Evolutionary conservation across 2,888 invertebrate species (phyloP).

Genomic region (Acleris sparsana): DNA sequence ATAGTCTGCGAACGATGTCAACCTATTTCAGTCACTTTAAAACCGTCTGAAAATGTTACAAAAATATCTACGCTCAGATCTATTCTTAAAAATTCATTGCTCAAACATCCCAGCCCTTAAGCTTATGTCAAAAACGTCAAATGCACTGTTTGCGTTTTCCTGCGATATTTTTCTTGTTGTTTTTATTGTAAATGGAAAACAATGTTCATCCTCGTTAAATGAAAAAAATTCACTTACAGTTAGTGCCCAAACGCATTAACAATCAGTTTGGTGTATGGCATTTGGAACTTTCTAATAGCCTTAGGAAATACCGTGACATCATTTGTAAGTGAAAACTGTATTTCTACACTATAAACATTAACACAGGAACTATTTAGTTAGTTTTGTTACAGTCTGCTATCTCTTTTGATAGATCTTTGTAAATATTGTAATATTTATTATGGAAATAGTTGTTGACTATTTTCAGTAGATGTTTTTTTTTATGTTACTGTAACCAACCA

Average conservation of each 20-base stretch:
- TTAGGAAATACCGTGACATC: slow-evolving; percentile 34
- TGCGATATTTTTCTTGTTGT: slow-evolving; percentile 29
- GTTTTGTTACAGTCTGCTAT: no score
- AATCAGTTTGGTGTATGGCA: slow-evolving; percentile 9
- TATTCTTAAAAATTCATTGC: no score
- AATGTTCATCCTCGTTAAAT: slow-evolving; percentile 5
- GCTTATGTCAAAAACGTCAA: slow-evolving; percentile 25
- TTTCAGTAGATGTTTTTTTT: not conserved
- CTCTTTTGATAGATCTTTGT: no score
- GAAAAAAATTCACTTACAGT: slow-evolving; percentile 3
- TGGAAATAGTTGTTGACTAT: not conserved
- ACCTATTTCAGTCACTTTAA: slow-evolving; percentile 4
- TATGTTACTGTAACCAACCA: no score
- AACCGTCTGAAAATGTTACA: not conserved
- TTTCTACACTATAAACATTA: slow-evolving; percentile 29
- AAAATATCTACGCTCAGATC: no score
- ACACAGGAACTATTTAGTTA: not conserved
- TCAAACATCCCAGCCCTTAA: not conserved
- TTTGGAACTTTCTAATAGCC: slow-evolving; percentile 30
- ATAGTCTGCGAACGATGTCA: not conserved
- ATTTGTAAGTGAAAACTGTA: slow-evolving; percentile 32
- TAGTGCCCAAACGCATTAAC: slow-evolving; percentile 1
- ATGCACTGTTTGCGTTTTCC: slow-evolving; percentile 30
- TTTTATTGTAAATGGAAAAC: slow-evolving; percentile 13
- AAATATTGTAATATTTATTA: no score